These are phyloP conservation scores for Bostrychus sinensis DNA, from an alignment of 2,113 vertebrate genomes.

Conservation along the genomic window DNA sequence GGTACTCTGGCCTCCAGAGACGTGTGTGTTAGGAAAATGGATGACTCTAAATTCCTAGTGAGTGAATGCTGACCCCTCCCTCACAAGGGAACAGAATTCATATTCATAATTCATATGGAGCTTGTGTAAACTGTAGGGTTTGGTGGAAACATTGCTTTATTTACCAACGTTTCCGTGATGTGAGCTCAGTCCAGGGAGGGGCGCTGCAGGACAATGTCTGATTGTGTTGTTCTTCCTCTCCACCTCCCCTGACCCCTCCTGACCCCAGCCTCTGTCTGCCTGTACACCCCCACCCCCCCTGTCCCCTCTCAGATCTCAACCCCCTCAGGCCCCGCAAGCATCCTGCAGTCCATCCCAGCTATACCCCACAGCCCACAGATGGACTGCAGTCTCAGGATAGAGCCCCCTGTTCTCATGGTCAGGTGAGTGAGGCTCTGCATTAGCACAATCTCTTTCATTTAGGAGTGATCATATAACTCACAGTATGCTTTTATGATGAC, in stretches of 20 bases:
- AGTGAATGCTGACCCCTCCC: no score
- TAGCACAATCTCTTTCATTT: no score
- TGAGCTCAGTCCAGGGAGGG: neutral
- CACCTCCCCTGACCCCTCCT: neutral
- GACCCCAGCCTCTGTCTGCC: constrained; percentile 43
- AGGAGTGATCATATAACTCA: no score
- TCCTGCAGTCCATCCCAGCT: neutral
- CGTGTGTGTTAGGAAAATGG: no score
- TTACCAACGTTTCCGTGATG: neutral
- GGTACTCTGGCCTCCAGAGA: no score
- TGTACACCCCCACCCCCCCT: constrained; percentile 12
- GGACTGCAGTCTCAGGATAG: constrained; percentile 42
- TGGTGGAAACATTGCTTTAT: neutral
- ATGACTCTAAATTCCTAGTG: no score
- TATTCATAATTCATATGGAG: no score
- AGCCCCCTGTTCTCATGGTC: constrained; percentile 61
- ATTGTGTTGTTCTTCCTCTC: constrained; percentile 24
- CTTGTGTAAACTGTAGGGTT: neutral
- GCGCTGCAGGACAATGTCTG: neutral
- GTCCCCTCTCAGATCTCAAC: constrained; percentile 19
- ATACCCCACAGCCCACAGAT: neutral
- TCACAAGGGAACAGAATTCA: no score
- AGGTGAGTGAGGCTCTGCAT: no score
- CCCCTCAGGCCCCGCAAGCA: neutral
- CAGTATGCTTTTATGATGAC: no score